Percentiles rank a stretch among this genome's conserved stretches.
phyloP scores from a whole-genome alignment of 2,888 invertebrate genomes.

The Athalia circularis region DNA sequence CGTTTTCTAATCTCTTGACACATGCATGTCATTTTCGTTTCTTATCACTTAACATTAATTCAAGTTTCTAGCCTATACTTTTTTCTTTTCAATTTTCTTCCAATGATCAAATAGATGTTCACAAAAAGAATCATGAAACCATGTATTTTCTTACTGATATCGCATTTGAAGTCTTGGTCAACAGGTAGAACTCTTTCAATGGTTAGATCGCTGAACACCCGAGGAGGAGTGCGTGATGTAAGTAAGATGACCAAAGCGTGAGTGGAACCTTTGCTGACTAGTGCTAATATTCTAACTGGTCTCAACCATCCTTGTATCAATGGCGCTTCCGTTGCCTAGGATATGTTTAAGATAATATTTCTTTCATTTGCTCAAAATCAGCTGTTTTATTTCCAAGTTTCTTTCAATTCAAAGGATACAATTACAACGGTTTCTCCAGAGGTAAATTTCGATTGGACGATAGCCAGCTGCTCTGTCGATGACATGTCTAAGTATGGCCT shows the following conservation, averaged over 20 bases:
- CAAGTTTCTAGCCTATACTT: too few relatives aligned
- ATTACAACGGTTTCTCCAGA: constrained; percentile 77
- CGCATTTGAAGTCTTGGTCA: constrained; percentile 86
- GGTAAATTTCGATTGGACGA: constrained; percentile 78
- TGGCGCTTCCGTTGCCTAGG: constrained; percentile 72
- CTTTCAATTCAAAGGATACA: constrained; percentile 75
- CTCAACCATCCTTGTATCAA: constrained; percentile 76
- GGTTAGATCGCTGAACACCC: constrained; percentile 85
- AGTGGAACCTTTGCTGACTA: constrained; percentile 77
- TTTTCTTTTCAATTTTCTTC: too few relatives aligned
- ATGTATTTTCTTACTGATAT: constrained; percentile 78
- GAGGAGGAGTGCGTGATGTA: constrained; percentile 80
- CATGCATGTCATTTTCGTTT: too few relatives aligned
- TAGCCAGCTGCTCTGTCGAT: constrained; percentile 67
- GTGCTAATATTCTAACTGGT: constrained; percentile 77
- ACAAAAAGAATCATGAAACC: too few relatives aligned
- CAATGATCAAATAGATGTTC: too few relatives aligned
- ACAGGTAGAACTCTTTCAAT: constrained; percentile 89
- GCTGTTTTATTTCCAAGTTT: constrained; percentile 26
- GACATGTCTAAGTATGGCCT: constrained; percentile 59
- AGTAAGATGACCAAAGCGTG: constrained; percentile 78
- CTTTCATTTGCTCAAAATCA: not conserved
- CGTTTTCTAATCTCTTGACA: too few relatives aligned
- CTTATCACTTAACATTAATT: too few relatives aligned
- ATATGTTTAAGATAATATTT: constrained; percentile 48